Conservation (phyloP, 2,113 vertebrate genomes). For the Vimba vimba region DNA sequence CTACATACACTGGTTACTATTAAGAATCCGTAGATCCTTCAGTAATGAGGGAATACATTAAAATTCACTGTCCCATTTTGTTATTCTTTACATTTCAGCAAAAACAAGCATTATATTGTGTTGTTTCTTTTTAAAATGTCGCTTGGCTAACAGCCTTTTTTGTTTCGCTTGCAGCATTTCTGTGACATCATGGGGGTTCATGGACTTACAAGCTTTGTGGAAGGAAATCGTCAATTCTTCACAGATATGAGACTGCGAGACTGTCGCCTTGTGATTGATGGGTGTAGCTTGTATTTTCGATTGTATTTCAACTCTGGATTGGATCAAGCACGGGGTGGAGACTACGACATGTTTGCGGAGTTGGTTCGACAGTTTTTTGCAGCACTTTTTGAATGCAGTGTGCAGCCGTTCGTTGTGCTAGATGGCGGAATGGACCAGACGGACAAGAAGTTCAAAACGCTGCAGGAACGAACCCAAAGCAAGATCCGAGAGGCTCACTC, state of each 20-base stretch:
- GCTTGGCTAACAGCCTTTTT: neutral
- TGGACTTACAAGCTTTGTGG: slow-evolving; percentile 85
- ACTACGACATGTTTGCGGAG: slow-evolving; percentile 82
- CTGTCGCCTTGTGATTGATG: slow-evolving; percentile 86
- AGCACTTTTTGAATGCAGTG: slow-evolving; percentile 77
- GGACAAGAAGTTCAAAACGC: slow-evolving; percentile 85
- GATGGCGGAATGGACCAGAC: slow-evolving; percentile 89
- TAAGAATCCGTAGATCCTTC: neutral
- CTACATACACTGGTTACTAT: neutral
- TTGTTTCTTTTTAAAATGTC: too few relatives aligned
- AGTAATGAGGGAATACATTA: neutral
- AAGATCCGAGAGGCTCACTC: slow-evolving; percentile 81
- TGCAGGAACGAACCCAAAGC: slow-evolving; percentile 79
- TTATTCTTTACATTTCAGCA: neutral
- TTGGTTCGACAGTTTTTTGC: slow-evolving; percentile 80
- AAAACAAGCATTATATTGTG: neutral
- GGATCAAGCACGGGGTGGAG: slow-evolving; percentile 85
- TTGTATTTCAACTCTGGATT: slow-evolving; percentile 82
- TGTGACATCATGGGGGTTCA: slow-evolving; percentile 83
- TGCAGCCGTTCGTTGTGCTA: slow-evolving; percentile 86
- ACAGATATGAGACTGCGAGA: slow-evolving; percentile 80
- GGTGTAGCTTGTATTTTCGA: slow-evolving; percentile 85
- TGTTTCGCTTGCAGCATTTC: neutral
- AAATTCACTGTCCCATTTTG: neutral
- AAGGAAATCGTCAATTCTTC: slow-evolving; percentile 80